A percentile compares a stretch with the other conserved stretches of the same genome.
These are phyloP conservation scores for Nyctibius grandis DNA, from an alignment of 2,797 vertebrate genomes.

Conservation along the genomic window DNA sequence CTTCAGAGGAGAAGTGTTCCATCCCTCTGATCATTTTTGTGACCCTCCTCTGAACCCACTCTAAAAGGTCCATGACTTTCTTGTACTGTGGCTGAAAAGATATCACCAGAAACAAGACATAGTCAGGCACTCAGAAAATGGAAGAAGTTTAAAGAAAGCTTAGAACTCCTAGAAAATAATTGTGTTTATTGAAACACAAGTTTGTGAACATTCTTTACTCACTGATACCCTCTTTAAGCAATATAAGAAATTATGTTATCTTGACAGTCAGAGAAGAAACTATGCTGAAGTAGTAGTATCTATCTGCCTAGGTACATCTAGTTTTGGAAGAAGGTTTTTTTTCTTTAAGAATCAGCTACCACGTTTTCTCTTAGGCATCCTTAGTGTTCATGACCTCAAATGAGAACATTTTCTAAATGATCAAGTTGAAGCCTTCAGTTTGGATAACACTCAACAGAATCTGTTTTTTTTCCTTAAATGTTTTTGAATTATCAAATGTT, in stretches of 20 bases:
- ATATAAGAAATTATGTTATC: not conserved
- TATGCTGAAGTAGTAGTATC: accelerated
- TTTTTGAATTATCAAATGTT: not conserved
- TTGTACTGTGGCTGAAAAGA: not conserved
- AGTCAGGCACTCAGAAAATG: not conserved
- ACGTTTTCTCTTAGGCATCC: not conserved
- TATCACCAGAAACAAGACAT: not conserved
- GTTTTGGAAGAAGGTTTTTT: not conserved
- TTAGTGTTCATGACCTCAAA: not conserved
- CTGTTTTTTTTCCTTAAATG: not conserved
- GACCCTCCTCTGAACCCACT: too few species aligned
- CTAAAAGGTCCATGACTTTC: not conserved
- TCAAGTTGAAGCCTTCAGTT: not conserved
- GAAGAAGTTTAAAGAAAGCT: not conserved
- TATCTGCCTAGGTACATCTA: not conserved
- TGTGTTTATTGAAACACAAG: not conserved
- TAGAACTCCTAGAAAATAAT: not conserved
- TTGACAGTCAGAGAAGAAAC: not conserved
- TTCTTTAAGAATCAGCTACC: not conserved
- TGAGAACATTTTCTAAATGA: not conserved
- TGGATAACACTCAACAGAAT: not conserved
- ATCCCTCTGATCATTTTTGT: too few species aligned
- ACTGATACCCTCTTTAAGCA: not conserved
- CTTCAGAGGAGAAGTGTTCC: too few species aligned
- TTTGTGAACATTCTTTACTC: not conserved